A percentile compares a stretch with the other conserved stretches of the same genome.
These are phyloP conservation scores for Drosophila micromelanica DNA, from an alignment of 1,140 invertebrate genomes.

Conservation along the genomic window DNA sequence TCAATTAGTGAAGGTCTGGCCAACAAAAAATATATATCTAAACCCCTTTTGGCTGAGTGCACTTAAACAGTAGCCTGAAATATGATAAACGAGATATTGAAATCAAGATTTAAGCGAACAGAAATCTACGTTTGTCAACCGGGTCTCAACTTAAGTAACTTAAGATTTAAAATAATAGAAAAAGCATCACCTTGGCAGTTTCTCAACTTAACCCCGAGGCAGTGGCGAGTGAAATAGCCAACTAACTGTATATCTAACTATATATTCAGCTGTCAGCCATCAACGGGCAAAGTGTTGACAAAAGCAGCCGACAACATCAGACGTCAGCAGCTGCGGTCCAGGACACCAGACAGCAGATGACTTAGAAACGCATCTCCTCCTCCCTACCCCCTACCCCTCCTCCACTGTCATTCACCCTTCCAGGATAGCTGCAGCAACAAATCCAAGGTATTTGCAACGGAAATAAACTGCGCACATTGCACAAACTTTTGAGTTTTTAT, in stretches of 20 bases:
- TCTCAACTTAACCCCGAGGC: not conserved
- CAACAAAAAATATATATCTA: not conserved
- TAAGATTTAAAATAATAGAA: not conserved
- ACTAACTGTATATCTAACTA: conserved; percentile 43
- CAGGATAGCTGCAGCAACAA: conserved; percentile 35
- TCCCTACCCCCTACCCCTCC: not conserved
- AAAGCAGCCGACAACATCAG: conserved; percentile 78
- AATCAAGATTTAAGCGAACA: not conserved
- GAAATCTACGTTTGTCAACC: not conserved
- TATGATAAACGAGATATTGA: conserved; percentile 17
- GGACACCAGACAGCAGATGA: conserved; percentile 33
- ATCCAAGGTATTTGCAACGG: conserved; percentile 81
- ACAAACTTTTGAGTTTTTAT: conserved; percentile 74
- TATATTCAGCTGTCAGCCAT: conserved; percentile 61
- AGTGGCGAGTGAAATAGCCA: conserved; percentile 24
- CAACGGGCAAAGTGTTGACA: conserved; percentile 76
- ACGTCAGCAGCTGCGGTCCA: conserved; percentile 75
- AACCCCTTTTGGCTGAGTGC: not conserved
- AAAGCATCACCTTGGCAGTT: not conserved
- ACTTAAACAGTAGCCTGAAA: not conserved
- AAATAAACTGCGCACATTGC: conserved; percentile 79
- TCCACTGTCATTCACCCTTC: not conserved
- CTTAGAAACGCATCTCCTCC: conserved; percentile 16
- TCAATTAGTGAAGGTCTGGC: conserved; percentile 42
- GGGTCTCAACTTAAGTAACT: not conserved